phyloP scores from a whole-genome alignment of 2,888 invertebrate genomes.

The Cephalotes varians region DNA sequence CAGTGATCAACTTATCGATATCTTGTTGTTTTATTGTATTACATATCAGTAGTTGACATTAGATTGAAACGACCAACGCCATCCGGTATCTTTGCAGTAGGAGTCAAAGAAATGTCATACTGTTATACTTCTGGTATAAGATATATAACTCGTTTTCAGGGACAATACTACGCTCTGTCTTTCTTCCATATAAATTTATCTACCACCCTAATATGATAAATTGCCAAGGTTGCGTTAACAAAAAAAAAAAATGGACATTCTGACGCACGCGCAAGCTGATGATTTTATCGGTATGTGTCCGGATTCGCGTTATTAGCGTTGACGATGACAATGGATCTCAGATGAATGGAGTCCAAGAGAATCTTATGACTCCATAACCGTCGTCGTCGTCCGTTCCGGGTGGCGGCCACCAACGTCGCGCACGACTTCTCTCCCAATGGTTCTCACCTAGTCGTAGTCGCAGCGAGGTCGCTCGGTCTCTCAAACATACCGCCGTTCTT shows the following conservation, averaged over 20 bases:
- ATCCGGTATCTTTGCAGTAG: conserved; percentile 45
- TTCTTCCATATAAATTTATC: conserved; percentile 29
- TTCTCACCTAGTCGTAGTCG: conserved; percentile 71
- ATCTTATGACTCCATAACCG: conserved; percentile 61
- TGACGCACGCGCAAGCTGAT: background rate
- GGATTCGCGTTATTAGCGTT: conserved; percentile 38
- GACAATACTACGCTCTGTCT: background rate
- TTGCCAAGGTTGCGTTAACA: conserved; percentile 8
- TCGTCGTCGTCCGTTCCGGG: conserved; percentile 66
- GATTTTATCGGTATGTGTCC: conserved; percentile 16
- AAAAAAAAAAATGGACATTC: background rate
- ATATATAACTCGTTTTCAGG: conserved; percentile 19
- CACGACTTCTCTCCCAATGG: conserved; percentile 70
- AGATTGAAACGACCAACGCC: conserved; percentile 41
- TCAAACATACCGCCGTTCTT: conserved; percentile 71
- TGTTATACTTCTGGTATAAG: background rate
- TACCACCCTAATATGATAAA: conserved; percentile 32
- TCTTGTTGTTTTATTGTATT: conserved; percentile 18
- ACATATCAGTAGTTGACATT: conserved; percentile 43
- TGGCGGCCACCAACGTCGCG: conserved; percentile 77
- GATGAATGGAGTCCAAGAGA: conserved; percentile 65
- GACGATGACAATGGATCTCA: conserved; percentile 57
- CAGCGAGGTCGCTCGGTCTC: conserved; percentile 61
- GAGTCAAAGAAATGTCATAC: conserved; percentile 48
- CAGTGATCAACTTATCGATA: background rate